phyloP scores from a whole-genome alignment of 2,797 vertebrate genomes.

The Protosalanx chinensis region DNA sequence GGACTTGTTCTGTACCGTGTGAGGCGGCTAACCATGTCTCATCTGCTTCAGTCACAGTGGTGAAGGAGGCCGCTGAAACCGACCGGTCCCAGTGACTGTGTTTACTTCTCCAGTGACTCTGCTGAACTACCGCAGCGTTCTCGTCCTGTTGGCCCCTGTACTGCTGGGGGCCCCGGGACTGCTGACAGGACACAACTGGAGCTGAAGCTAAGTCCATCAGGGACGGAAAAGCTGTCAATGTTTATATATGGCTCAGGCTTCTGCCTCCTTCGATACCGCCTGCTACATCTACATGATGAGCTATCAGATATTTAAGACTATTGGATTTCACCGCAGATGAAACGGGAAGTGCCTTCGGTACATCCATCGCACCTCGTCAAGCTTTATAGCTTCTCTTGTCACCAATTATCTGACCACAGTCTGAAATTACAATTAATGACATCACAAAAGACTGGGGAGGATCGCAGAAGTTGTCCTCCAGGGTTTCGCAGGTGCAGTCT shows the following conservation, averaged over 20 bases:
- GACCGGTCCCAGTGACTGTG: background rate
- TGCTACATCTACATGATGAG: constrained; percentile 46
- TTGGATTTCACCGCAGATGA: constrained; percentile 40
- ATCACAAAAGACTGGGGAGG: constrained; percentile 12
- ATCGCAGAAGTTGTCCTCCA: background rate
- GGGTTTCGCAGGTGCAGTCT: constrained; percentile 12
- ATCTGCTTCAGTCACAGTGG: too few species aligned
- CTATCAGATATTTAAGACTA: constrained; percentile 43
- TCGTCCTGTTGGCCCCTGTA: background rate
- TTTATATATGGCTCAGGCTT: constrained; percentile 43
- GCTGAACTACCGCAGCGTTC: background rate
- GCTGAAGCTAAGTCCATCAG: constrained; percentile 32
- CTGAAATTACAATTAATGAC: constrained; percentile 25
- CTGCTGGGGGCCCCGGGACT: background rate
- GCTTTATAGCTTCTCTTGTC: constrained; percentile 23
- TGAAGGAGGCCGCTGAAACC: constrained; percentile 8
- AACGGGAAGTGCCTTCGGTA: constrained; percentile 14
- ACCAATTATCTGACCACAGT: constrained; percentile 9
- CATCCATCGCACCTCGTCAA: constrained; percentile 25
- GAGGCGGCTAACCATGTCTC: too few species aligned
- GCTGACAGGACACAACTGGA: constrained; percentile 46
- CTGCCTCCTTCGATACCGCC: constrained; percentile 33
- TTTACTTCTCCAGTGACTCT: constrained; percentile 23
- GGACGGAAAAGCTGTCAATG: constrained; percentile 50
- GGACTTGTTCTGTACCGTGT: background rate